Base-by-base conservation (phyloP, 2,888 invertebrate species). In the Caenorhabditis sp. region DNA sequence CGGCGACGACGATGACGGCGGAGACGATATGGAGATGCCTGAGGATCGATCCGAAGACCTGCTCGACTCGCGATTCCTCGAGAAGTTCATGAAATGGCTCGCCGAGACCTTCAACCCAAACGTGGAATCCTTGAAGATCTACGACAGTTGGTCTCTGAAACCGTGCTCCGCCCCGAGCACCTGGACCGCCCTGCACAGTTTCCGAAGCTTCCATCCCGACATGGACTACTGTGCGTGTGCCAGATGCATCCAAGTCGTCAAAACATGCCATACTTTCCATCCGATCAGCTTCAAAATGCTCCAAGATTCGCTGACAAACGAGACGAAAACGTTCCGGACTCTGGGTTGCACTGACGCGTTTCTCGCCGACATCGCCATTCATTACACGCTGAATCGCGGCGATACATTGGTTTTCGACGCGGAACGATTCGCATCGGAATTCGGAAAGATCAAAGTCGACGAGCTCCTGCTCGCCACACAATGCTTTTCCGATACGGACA, bases 201-300 rank as follows among this genome's bases (percentile, higher is more conserved):
- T 74, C 40, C 47, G 18, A 9, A 74, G 65, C 22, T 58, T 67
- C 58, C 74, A 74, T 56, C 74, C 74, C 1, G 74, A 74, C 40
- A 74, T 74, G 74, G 35, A 74, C 8, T 50, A 65, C 26, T 74
- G 74, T 18, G 24, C n/a, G 5, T 74, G 74, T 20, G 37, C 22
- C 2, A 56, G 58, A 32, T 74, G 74, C 40, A 40, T 65, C 11
- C 13, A 20, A 15, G 60, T 18, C 3, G 32, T 28, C n/a, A 58
- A 51, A 15, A 18, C 26, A 4, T 58, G 37, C 13, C 15, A 18
- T 2, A n/a, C n/a, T 18, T 71, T 65, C 56, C 50, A 56, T 4
- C 65, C 65, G 18, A 2, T 74, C 18, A 74, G 74, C 51, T 67
- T 51, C 51, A 22, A 35, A 37, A 74, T 74, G 74, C 18, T 22